A percentile compares a stretch with the other conserved stretches of the same genome.
phyloP scores from a whole-genome alignment of 2,113 vertebrate species.

The Xiphophorus couchianus region DNA sequence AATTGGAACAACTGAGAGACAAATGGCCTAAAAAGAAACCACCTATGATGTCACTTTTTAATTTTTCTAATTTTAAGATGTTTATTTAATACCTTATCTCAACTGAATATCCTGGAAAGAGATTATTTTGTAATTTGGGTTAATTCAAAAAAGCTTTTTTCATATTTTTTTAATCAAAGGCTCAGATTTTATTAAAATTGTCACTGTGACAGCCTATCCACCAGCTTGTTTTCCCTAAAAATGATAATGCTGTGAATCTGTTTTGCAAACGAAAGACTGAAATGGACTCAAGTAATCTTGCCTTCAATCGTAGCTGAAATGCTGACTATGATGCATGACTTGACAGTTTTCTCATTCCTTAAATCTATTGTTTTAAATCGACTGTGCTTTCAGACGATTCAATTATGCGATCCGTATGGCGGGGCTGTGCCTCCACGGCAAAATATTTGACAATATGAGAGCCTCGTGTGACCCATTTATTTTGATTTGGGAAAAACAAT shows the following conservation, averaged over 20 bases:
- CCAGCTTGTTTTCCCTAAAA: conserved; percentile 1
- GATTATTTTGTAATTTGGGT: conserved; percentile 1
- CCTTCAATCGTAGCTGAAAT: conserved; percentile 56
- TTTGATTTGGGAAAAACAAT: conserved; percentile 82
- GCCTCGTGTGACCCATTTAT: conserved; percentile 83
- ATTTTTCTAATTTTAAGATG: conserved; percentile 5
- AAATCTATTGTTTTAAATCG: conserved; percentile 88
- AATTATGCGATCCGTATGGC: conserved; percentile 86
- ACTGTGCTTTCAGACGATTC: conserved; percentile 81
- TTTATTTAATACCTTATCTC: conserved; percentile 28
- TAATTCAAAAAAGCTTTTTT: conserved; percentile 32
- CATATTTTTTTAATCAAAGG: neutral
- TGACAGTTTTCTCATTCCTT: conserved; percentile 73
- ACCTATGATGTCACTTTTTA: neutral
- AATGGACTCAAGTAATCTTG: conserved; percentile 61
- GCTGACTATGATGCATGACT: conserved; percentile 75
- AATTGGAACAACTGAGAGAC: conserved; percentile 63
- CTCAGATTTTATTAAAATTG: conserved; percentile 23
- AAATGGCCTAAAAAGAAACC: conserved; percentile 54
- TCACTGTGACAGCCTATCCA: conserved; percentile 25
- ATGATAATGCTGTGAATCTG: conserved; percentile 15
- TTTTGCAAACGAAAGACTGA: conserved; percentile 58
- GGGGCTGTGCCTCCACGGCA: conserved; percentile 78
- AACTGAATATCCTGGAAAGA: conserved; percentile 22
- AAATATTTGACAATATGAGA: conserved; percentile 82